These are phyloP conservation scores for Tenualosa thibaudeaui DNA, from an alignment of 2,797 vertebrate genomes.

Conservation along the genomic window DNA sequence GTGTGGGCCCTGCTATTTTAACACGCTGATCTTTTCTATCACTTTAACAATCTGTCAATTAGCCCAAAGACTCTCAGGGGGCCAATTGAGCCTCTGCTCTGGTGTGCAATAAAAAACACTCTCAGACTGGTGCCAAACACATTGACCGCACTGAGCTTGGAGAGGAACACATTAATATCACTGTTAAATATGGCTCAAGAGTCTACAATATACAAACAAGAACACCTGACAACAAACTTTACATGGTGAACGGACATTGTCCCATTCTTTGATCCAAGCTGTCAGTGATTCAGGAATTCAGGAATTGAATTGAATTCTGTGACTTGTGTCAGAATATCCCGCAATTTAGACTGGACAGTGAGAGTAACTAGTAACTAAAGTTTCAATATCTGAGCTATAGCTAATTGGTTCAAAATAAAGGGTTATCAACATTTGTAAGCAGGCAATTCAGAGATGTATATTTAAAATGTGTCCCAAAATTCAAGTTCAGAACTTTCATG, in stretches of 20 bases:
- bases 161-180: conserved; percentile 31
- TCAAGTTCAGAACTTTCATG: neutral
- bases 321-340: neutral
- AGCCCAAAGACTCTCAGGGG: conserved; percentile 46
- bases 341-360: neutral
- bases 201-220: neutral
- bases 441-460: neutral
- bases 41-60: conserved; percentile 63
- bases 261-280: neutral
- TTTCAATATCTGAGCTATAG: neutral
- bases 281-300: neutral
- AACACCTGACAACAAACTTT: neutral
- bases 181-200: conserved; percentile 10
- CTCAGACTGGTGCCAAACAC: conserved; percentile 6
- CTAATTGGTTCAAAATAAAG: neutral
- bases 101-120: conserved; percentile 43
- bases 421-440: neutral
- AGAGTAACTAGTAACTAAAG: neutral
- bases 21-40: conserved; percentile 56
- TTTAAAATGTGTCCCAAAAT: neutral
- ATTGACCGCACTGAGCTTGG: neutral
- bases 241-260: neutral
- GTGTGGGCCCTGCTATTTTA: conserved; percentile 40
- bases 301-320: neutral
- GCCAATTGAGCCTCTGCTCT: conserved; percentile 37